Conservation (phyloP, 2,888 invertebrate species). For the Camptogramma bilineatum region DNA sequence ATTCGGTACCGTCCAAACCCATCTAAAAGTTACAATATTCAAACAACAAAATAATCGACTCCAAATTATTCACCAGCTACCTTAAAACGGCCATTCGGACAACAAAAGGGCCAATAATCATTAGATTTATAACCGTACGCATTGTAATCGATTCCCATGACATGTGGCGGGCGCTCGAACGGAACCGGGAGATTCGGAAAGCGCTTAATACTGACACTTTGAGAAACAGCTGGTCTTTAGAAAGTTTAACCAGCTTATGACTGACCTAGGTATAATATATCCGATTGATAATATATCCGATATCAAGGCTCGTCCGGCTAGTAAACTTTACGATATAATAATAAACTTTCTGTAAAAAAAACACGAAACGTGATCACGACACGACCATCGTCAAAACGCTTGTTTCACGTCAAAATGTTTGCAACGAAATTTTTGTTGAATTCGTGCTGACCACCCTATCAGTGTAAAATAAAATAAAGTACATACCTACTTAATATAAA, state of each 20-base stretch:
- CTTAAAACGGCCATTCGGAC: constrained; percentile 26
- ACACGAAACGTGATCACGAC: too few species aligned
- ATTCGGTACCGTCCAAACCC: too few species aligned
- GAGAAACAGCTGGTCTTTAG: constrained; percentile 26
- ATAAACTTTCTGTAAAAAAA: too few species aligned
- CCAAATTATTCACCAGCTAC: constrained; percentile 9
- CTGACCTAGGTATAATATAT: neutral
- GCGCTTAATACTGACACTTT: constrained; percentile 32
- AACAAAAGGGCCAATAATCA: constrained; percentile 48
- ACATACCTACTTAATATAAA: too few species aligned
- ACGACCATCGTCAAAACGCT: too few species aligned
- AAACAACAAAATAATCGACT: neutral
- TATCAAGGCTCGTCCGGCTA: too few species aligned
- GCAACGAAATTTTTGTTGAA: too few species aligned
- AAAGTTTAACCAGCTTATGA: constrained; percentile 1
- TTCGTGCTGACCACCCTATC: too few species aligned
- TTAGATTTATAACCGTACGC: constrained; percentile 56
- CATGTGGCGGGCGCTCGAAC: constrained; percentile 51
- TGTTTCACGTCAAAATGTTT: too few species aligned
- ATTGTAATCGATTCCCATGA: constrained; percentile 71
- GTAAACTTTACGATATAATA: too few species aligned
- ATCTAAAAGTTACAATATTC: neutral
- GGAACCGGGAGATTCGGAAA: constrained; percentile 47
- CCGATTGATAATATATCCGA: too few species aligned
- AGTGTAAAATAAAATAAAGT: too few species aligned